Evolutionary conservation across 2,888 invertebrate genomes (phyloP), one percentile per base, ranked within the genome.

Genomic region (Leptura quadrifasciata): DNA sequence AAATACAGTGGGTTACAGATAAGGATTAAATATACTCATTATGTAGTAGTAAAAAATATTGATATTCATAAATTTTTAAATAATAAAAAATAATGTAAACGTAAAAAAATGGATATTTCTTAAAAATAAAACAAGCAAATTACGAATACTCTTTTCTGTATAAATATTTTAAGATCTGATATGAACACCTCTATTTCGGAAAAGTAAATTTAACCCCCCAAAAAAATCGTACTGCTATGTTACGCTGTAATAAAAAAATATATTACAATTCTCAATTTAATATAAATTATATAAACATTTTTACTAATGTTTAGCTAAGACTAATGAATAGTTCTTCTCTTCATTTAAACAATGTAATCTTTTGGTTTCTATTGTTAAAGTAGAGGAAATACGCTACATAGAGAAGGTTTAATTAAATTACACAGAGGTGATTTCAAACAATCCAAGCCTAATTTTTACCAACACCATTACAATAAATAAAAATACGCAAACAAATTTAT

Each of bases 311-410:
- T 71, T 61, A 61, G 61, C 60, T 71, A 71, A 65, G 8, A 52
- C 65, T 65, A 65, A 65, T 52, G 6, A 65, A 65, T 65, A 65
- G 39, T 65, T 65, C 20, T 47, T 64, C 35, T 47, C 17, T 47
- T 20, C 10, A 35, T 39, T 65, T 65, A 65, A 65, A 52, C 20
- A 15, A 71, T 52, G 12, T 31, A 52, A 24, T 61, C 21, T 71
- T 71, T 71, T 71, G 70, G 61, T 71, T 71, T 71, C 70, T 71
- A 71, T 65, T 65, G 65, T 65, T 71, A 69, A 20, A 58, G 57
- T 69, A 58, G 58, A 39, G 52, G 69, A 52, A 71, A 71, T 27
- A 21, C 9, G 61, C 70, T 71, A 71, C 61, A 60, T 18, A 52
- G 61, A 39, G 20, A 65, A 52, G 52, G 18, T 65, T 52, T 15